Base-by-base conservation (phyloP, 1,140 invertebrate species). In the Lethrus apterus region DNA sequence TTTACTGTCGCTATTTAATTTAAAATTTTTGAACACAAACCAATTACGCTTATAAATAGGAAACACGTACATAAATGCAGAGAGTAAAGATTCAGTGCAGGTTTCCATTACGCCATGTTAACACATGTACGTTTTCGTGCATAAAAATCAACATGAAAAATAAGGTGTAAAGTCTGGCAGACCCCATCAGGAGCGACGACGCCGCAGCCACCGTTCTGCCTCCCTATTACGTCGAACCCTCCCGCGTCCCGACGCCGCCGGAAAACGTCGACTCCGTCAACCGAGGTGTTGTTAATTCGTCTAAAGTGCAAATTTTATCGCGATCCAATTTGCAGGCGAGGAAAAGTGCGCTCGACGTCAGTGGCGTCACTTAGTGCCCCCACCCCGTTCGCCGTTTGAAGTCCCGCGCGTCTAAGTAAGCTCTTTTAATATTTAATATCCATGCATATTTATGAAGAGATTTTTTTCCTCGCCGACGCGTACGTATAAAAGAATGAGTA, bases 251-350 rank as follows among this genome's bases (percentile, higher is more conserved):
- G 23, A n/a, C 5, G 23, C 23, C 23, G 5, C n/a, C n/a, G n/a
- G 5, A 26, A n/a, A 26, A 26, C 5, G 23, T 19, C 20, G n/a
- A 29, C 19, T 4, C 45, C 31, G 31, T 46, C 47, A 44, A 35
- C 36, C 52, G 52, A 55, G 53, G 53, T 55, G 53, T 52, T 44
- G 46, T 43, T 55, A 55, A 55, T 55, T 55, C 52, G 53, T 52
- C 42, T 51, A 55, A 55, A 55, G 53, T 55, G 53, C 50, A 55
- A 55, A 55, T 55, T 55, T 55, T 55, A 55, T 52, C 42, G 41
- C 42, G 43, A 55, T 55, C 53, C 53, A 50, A 55, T 55, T 55
- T 55, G 41, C 17, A 33, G 19, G 18, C n/a, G 19, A 36, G 23
- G 14, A 36, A 29, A 46, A 36, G 14, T 30, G 20, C 32, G 36